A percentile compares a stretch with the other conserved stretches of the same genome.
These are phyloP conservation scores for Rhea pennata DNA, from an alignment of 2,113 vertebrate species.

Conservation along the genomic window DNA sequence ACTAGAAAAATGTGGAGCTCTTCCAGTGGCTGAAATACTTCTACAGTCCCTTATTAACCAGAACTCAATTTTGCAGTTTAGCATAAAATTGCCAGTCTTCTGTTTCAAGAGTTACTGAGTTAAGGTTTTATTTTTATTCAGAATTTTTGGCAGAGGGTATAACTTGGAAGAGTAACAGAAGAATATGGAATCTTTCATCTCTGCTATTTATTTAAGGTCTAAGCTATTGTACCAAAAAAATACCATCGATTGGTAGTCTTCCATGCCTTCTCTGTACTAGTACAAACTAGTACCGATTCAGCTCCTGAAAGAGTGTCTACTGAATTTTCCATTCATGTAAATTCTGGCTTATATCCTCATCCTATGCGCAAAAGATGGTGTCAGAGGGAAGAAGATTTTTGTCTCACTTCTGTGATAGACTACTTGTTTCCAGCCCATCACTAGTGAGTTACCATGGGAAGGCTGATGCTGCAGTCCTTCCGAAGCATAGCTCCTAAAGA, in stretches of 20 bases:
- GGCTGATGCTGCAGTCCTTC: neutral
- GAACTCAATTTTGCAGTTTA: neutral
- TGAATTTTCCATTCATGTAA: neutral
- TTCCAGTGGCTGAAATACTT: neutral
- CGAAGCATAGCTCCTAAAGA: rapidly evolving
- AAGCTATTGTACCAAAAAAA: neutral
- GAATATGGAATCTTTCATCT: neutral
- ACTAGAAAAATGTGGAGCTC: neutral
- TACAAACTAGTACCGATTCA: neutral
- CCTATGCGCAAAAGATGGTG: neutral
- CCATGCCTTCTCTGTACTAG: neutral
- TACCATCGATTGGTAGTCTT: neutral
- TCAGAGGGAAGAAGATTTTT: neutral
- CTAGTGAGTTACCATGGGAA: too few species aligned
- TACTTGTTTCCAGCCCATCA: neutral
- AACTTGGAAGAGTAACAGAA: neutral
- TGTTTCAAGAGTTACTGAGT: neutral
- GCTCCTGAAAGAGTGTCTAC: neutral
- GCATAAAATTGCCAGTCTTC: neutral
- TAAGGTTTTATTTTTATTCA: neutral
- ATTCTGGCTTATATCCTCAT: neutral
- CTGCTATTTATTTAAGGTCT: neutral
- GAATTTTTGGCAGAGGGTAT: neutral
- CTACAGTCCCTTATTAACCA: neutral
- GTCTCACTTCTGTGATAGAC: neutral